phyloP scores from a whole-genome alignment of 2,888 invertebrate species.

The Tenthredo amoena region DNA sequence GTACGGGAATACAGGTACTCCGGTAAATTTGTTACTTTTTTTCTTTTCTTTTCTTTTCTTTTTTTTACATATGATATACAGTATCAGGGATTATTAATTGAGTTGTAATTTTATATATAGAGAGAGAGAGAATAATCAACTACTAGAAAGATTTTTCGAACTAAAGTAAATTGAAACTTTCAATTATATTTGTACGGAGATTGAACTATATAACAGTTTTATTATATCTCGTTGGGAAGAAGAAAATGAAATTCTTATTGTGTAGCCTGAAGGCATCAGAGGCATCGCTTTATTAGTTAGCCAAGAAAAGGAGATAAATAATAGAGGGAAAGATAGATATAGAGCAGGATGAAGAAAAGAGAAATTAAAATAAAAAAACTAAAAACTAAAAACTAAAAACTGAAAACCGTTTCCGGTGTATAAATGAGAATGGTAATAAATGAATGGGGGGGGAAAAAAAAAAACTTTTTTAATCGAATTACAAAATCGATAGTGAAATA shows the following conservation, averaged over 20 bases:
- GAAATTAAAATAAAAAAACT: not conserved
- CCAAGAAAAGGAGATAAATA: not conserved
- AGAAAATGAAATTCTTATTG: slow-evolving; percentile 18
- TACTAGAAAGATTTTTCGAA: not conserved
- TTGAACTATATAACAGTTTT: slow-evolving; percentile 10
- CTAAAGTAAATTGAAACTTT: not conserved
- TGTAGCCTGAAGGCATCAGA: slow-evolving; percentile 5
- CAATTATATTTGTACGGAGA: not conserved
- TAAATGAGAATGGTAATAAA: not conserved
- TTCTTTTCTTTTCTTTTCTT: too few relatives aligned
- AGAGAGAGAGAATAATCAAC: too few relatives aligned
- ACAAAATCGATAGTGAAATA: not conserved
- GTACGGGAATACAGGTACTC: too few relatives aligned
- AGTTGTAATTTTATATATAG: not conserved
- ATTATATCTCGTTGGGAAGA: not conserved
- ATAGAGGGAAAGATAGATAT: not conserved
- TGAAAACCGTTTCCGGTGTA: not conserved
- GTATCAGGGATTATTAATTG: not conserved
- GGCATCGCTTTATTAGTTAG: not conserved
- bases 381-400: not conserved
- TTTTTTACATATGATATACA: too few relatives aligned
- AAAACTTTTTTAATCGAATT: not conserved
- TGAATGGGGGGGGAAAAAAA: too few relatives aligned
- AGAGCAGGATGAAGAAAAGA: not conserved
- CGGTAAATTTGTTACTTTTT: too few relatives aligned